Conservation (phyloP, 2,797 vertebrate genomes). For the Hylomyscus alleni region DNA sequence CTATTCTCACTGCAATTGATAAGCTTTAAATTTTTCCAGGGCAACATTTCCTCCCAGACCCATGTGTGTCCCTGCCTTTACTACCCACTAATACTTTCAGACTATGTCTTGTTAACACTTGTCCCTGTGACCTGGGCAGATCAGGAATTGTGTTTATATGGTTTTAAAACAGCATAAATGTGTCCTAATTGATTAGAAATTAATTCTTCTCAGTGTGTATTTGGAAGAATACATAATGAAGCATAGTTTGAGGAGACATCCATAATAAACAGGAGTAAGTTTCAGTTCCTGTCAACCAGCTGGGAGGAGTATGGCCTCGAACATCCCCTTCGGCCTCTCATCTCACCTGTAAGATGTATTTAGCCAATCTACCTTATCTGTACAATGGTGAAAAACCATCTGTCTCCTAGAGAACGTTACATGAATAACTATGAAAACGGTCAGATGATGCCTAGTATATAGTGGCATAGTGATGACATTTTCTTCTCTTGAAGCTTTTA, state of each 20-base stretch:
- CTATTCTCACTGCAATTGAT: neutral
- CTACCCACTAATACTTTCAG: neutral
- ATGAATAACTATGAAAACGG: neutral
- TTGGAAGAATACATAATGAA: neutral
- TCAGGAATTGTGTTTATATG: neutral
- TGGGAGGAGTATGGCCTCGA: neutral
- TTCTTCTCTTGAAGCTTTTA: neutral
- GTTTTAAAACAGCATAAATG: neutral
- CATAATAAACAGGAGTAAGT: neutral
- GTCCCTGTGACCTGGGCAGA: neutral
- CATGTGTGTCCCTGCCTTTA: neutral
- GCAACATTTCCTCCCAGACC: neutral
- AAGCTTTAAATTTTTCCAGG: neutral
- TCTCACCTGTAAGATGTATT: neutral
- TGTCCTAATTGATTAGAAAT: neutral
- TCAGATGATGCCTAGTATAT: neutral
- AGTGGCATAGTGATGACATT: neutral
- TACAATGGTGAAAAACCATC: neutral
- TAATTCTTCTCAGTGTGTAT: neutral
- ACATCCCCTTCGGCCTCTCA: neutral
- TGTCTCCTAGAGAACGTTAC: slow-evolving; percentile 1
- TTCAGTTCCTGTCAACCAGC: neutral
- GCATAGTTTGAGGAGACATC: neutral
- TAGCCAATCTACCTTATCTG: neutral
- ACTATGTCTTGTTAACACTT: neutral